Percentiles rank a stretch among this genome's conserved stretches.
phyloP scores from a whole-genome alignment of 2,797 vertebrate species.

The Agapornis canus region DNA sequence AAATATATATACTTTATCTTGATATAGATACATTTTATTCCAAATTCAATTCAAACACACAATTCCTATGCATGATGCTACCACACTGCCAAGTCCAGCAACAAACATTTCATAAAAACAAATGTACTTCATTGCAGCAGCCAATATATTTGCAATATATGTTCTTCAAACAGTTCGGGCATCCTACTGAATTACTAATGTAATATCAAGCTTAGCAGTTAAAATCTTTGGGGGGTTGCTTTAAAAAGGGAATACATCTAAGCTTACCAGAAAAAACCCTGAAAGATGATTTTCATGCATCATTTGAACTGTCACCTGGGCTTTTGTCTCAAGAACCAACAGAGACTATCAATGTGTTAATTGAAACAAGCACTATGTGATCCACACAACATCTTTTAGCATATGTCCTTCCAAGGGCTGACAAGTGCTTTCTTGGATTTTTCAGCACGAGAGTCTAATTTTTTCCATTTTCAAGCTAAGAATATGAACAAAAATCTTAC shows the following conservation, averaged over 20 bases:
- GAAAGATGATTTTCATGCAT: constrained; percentile 27
- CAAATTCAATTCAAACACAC: background rate
- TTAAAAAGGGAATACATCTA: background rate
- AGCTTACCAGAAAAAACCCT: background rate
- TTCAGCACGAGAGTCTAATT: background rate
- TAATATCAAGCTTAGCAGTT: background rate
- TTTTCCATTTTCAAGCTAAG: constrained; percentile 19
- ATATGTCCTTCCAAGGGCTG: constrained; percentile 43
- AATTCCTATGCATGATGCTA: background rate
- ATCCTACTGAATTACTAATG: background rate
- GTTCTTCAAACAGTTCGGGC: background rate
- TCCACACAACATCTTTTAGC: constrained; percentile 23
- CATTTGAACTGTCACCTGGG: constrained; percentile 37
- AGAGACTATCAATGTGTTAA: constrained; percentile 54
- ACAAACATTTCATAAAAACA: background rate
- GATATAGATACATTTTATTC: background rate
- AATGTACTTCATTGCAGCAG: background rate
- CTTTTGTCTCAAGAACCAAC: constrained; percentile 30
- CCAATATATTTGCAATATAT: background rate
- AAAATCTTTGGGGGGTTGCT: background rate
- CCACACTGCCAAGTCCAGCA: background rate
- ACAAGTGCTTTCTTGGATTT: constrained; percentile 33
- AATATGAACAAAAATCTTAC: background rate
- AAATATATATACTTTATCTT: background rate
- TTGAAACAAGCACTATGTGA: constrained; percentile 38